Percentiles rank a stretch among this genome's conserved stretches.
Evolutionary conservation across 2,797 vertebrate species (phyloP).

Genomic region (Selene dorsalis): DNA sequence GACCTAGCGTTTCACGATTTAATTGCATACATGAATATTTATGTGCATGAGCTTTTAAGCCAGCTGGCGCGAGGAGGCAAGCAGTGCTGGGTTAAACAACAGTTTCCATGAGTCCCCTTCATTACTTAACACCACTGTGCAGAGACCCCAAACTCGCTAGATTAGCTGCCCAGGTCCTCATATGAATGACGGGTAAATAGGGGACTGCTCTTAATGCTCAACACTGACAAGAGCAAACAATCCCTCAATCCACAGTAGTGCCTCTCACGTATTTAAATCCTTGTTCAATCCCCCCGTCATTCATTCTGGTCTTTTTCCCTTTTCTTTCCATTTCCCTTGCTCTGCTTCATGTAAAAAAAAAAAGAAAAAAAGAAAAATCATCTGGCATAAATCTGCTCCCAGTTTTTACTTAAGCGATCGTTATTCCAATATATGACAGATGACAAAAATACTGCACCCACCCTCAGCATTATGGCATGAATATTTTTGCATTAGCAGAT

Average conservation of each 20-base stretch:
- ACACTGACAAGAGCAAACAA: conserved; percentile 38
- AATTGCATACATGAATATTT: conserved; percentile 79
- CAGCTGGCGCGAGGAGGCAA: conserved; percentile 69
- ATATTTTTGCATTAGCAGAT: conserved; percentile 62
- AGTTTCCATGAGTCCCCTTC: conserved; percentile 77
- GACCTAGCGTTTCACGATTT: conserved; percentile 73
- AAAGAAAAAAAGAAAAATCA: conserved; percentile 22
- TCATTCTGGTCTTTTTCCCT: conserved; percentile 24
- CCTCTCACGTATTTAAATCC: conserved; percentile 29
- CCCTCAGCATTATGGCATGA: conserved; percentile 42
- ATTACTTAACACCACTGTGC: conserved; percentile 67
- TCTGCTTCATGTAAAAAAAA: conserved; percentile 39
- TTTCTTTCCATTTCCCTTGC: conserved; percentile 47
- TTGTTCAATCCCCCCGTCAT: conserved; percentile 33
- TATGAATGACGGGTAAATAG: conserved; percentile 48
- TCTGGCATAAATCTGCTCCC: conserved; percentile 46
- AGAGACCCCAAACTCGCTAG: conserved; percentile 16
- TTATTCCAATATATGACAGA: conserved; percentile 61
- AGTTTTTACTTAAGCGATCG: conserved; percentile 44
- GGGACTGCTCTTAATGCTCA: conserved; percentile 42
- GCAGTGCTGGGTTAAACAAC: conserved; percentile 62
- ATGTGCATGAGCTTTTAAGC: conserved; percentile 57
- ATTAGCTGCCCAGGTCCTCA: conserved; percentile 45
- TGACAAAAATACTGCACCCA: conserved; percentile 58
- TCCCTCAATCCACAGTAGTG: conserved; percentile 11